Conservation (phyloP, 2,888 invertebrate genomes). For the Agelastica alni region DNA sequence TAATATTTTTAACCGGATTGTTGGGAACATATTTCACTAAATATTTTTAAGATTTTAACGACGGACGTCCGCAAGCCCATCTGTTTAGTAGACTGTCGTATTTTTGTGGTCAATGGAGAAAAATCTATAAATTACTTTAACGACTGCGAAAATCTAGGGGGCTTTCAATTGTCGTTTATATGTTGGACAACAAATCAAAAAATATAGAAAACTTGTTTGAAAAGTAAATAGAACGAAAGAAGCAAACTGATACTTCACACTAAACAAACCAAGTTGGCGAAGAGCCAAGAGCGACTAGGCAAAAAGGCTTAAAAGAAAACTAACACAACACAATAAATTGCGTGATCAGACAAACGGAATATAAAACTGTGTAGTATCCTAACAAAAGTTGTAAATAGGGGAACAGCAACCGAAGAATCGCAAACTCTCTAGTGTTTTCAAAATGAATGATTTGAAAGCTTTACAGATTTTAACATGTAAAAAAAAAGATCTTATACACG, state of each 20-base stretch:
- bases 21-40: too few species aligned
- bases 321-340: constrained; percentile 15
- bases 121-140: constrained; percentile 26
- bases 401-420: not conserved
- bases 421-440: not conserved
- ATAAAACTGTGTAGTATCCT: constrained; percentile 1
- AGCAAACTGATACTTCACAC: constrained; percentile 35
- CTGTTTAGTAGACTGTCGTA: constrained; percentile 5
- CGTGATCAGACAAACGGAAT: constrained; percentile 14
- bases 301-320: constrained; percentile 3
- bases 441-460: not conserved
- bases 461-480: not conserved
- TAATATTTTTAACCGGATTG: too few species aligned
- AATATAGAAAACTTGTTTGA: constrained; percentile 30
- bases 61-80: constrained; percentile 4
- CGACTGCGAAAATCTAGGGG: constrained; percentile 22
- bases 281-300: constrained; percentile 30
- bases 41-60: too few species aligned
- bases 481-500: too few species aligned
- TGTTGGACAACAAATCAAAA: constrained; percentile 31
- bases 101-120: constrained; percentile 24
- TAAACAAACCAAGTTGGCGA: constrained; percentile 40
- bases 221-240: constrained; percentile 31
- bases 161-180: constrained; percentile 30
- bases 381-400: constrained; percentile 5